phyloP scores from a whole-genome alignment of 2,113 vertebrate genomes.

The Tricholaema leucomelas region DNA sequence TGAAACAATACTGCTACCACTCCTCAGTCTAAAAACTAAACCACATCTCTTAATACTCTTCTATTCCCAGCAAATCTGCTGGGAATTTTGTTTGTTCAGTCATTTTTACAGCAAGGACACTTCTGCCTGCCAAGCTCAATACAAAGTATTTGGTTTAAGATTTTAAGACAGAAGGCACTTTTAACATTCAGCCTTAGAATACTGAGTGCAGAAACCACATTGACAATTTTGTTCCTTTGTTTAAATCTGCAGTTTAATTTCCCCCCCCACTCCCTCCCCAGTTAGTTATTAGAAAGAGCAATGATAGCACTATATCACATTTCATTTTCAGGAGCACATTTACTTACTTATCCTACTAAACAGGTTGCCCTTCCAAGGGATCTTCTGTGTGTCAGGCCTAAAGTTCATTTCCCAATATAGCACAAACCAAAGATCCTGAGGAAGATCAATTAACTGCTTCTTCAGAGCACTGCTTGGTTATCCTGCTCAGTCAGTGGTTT shows the following conservation, averaged over 20 bases:
- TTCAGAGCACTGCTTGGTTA: conserved; percentile 39
- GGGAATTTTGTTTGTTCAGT: conserved; percentile 21
- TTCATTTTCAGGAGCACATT: conserved; percentile 21
- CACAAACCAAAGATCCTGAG: conserved; percentile 36
- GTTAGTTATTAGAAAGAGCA: conserved; percentile 63
- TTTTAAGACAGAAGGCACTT: conserved; percentile 85
- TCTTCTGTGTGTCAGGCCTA: conserved; percentile 21
- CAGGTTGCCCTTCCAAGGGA: conserved; percentile 45
- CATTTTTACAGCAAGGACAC: conserved; percentile 69
- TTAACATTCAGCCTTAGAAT: conserved; percentile 71
- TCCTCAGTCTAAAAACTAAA: conserved; percentile 65
- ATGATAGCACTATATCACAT: conserved; percentile 33
- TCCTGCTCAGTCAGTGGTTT: conserved; percentile 26
- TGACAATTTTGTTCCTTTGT: conserved; percentile 51
- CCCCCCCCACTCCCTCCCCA: not conserved
- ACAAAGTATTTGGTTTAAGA: conserved; percentile 78
- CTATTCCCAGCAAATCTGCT: not conserved
- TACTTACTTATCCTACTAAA: conserved; percentile 2
- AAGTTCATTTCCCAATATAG: conserved; percentile 58
- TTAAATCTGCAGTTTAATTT: conserved; percentile 21
- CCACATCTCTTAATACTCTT: conserved; percentile 19
- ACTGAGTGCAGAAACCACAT: conserved; percentile 54
- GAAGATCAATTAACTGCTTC: conserved; percentile 54
- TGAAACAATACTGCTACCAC: conserved; percentile 46
- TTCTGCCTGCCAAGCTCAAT: conserved; percentile 77